A percentile compares a stretch with the other conserved stretches of the same genome.
Conservation (phyloP, 2,113 vertebrate genomes). For the Percopsis transmontana region DNA sequence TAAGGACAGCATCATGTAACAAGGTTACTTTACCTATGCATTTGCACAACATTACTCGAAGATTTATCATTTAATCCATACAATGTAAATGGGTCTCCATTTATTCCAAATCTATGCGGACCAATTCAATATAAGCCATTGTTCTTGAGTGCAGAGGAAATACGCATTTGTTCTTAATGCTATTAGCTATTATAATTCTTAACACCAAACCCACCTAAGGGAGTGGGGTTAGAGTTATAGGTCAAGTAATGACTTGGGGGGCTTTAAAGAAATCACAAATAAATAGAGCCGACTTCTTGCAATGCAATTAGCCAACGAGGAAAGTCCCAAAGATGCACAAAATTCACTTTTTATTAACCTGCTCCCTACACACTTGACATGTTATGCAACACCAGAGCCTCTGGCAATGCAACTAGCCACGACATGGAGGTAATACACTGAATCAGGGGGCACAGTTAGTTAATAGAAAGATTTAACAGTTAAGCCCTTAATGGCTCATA, state of each 20-base stretch:
- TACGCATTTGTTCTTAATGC: conserved; percentile 63
- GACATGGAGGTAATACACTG: conserved; percentile 1
- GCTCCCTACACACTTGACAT: background rate
- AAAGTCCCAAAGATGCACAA: background rate
- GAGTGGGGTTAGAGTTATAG: background rate
- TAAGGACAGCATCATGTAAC: too few relatives aligned
- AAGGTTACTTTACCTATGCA: too few relatives aligned
- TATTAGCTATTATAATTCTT: conserved; percentile 51
- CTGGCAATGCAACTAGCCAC: background rate
- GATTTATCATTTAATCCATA: too few relatives aligned
- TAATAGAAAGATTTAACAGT: background rate
- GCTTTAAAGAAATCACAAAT: conserved; percentile 15
- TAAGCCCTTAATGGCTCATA: conserved; percentile 7
- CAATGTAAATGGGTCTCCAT: conserved; percentile 68
- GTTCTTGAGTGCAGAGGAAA: conserved; percentile 38
- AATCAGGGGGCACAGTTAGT: background rate
- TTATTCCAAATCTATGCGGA: conserved; percentile 72
- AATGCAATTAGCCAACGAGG: background rate
- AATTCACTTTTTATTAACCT: background rate
- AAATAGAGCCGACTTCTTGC: conserved; percentile 9
- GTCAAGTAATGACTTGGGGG: conserved; percentile 17
- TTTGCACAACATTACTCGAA: too few relatives aligned
- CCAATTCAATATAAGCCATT: conserved; percentile 53
- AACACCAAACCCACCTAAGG: background rate
- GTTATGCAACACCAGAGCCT: background rate